Percentiles rank a stretch among this genome's conserved stretches.
These are phyloP conservation scores for Eufriesea mexicana DNA, from an alignment of 1,140 invertebrate genomes.

Conservation along the genomic window DNA sequence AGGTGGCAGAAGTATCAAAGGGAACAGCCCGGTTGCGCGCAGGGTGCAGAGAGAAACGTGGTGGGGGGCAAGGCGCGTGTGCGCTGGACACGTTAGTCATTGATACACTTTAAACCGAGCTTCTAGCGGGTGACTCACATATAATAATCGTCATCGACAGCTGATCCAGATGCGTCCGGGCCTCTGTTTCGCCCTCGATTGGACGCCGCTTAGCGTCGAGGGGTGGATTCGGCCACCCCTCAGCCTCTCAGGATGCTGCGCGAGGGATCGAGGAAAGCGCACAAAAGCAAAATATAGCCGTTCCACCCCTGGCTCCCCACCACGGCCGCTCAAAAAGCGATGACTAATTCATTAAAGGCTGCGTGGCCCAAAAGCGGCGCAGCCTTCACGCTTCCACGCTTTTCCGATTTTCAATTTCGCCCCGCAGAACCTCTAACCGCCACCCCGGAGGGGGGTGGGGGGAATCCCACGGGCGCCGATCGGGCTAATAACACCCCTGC, in stretches of 20 bases:
- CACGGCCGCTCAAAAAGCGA: constrained; percentile 58
- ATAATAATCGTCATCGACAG: constrained; percentile 75
- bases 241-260: constrained; percentile 35
- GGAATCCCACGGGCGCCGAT: constrained; percentile 39
- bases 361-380: constrained; percentile 9
- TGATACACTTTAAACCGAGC: constrained; percentile 74
- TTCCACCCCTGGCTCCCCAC: background rate
- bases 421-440: background rate
- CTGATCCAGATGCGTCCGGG: constrained; percentile 70
- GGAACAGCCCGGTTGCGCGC: constrained; percentile 29
- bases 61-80: constrained; percentile 10
- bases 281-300: constrained; percentile 70
- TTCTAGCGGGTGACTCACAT: constrained; percentile 68
- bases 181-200: constrained; percentile 54
- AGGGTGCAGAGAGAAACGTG: background rate
- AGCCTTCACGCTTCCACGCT: constrained; percentile 56
- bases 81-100: constrained; percentile 71
- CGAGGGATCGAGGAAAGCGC: constrained; percentile 53
- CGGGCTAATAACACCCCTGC: constrained; percentile 27
- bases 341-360: constrained; percentile 71
- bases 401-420: constrained; percentile 58
- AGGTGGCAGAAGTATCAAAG: constrained; percentile 42
- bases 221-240: background rate
- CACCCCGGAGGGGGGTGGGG: no score
- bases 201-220: constrained; percentile 36